phyloP scores from a whole-genome alignment of 2,113 vertebrate species.

The Electrona antarctica region DNA sequence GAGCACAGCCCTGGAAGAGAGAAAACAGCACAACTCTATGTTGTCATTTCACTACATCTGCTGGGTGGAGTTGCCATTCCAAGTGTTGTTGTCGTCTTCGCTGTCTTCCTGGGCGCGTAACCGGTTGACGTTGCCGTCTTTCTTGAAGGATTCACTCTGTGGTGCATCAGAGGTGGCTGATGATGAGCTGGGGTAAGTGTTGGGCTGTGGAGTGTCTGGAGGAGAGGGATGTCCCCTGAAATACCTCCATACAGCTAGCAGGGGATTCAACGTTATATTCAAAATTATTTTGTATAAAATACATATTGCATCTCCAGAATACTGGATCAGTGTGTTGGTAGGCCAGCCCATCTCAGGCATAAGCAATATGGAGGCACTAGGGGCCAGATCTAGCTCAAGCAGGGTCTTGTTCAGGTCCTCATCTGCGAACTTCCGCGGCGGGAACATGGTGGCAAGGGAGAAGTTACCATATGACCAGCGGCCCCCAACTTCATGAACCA shows the following conservation, averaged over 20 bases:
- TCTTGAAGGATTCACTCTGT: slow-evolving; percentile 89
- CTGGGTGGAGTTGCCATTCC: slow-evolving; percentile 93
- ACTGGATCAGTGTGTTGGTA: slow-evolving; percentile 73
- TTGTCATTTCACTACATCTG: slow-evolving; percentile 83
- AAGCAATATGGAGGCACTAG: slow-evolving; percentile 88
- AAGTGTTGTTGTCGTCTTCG: slow-evolving; percentile 92
- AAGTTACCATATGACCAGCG: slow-evolving; percentile 81
- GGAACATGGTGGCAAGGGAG: slow-evolving; percentile 89
- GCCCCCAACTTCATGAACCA: slow-evolving; percentile 85
- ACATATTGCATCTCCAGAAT: slow-evolving; percentile 82
- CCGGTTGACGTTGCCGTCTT: slow-evolving; percentile 89
- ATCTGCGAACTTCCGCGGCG: slow-evolving; percentile 87
- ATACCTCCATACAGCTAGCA: slow-evolving; percentile 87
- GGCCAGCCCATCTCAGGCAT: slow-evolving; percentile 81
- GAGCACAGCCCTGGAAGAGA: too few species aligned
- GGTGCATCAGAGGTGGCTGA: slow-evolving; percentile 69
- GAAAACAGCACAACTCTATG: neutral
- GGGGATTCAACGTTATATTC: slow-evolving; percentile 55
- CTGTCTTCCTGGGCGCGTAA: slow-evolving; percentile 88
- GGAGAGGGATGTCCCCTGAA: slow-evolving; percentile 69
- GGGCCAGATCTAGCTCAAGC: slow-evolving; percentile 85
- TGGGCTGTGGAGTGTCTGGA: slow-evolving; percentile 38
- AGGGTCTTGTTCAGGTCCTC: slow-evolving; percentile 87
- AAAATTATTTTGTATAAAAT: slow-evolving; percentile 74
- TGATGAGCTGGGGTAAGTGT: slow-evolving; percentile 34